Evolutionary conservation across 2,113 vertebrate species (phyloP), one percentile per base, ranked within the genome.

Genomic region (Scomber japonicus): DNA sequence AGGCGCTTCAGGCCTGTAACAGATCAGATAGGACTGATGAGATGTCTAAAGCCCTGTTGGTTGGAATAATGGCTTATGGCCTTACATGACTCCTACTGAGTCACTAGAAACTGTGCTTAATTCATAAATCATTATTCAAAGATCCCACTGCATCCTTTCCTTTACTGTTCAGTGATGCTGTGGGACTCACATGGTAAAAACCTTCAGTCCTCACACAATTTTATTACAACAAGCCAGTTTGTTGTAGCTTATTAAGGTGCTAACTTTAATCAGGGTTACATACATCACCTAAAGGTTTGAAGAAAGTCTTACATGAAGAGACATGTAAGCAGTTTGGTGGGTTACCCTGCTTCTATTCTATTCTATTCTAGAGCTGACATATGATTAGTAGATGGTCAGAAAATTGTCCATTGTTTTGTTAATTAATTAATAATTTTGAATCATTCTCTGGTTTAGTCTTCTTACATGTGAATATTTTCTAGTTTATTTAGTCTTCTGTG

Each of bases 21-120:
- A 31, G 24, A 72, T 87, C 80, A 70, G 16, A 55, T 30, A 17
- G 48, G 48, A 66, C 49, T 13, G 50, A 62, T 63, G 40, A 27
- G 14, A 31, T 19, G 5, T 48, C n/a, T 44, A 19, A 44, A 49
- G 46, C n/a, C 12, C 11, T 4, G 44, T 59, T 27, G 13, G 2
- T 45, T 46, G 2, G 51, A 77, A 40, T 55, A 50, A 6, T 12
- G 40, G 40, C 30, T 55, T 46, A 53, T 54, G 45, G 4, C 59
- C 57, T 17, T 5, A 53, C 46, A 35, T 3, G 57, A 9, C 3
- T 66, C 35, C 65, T 2, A 50, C 50, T 64, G 72, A 78, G 67
- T 80, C 84, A 51, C 17, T 13, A 3, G 30, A 44, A 75, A 59
- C 17, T 61, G 11, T 13, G 8, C 2, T 48, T 6, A 35, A 78